These are phyloP conservation scores for Patella ulyssiponensis DNA, from an alignment of 2,888 invertebrate species.

Conservation along the genomic window DNA sequence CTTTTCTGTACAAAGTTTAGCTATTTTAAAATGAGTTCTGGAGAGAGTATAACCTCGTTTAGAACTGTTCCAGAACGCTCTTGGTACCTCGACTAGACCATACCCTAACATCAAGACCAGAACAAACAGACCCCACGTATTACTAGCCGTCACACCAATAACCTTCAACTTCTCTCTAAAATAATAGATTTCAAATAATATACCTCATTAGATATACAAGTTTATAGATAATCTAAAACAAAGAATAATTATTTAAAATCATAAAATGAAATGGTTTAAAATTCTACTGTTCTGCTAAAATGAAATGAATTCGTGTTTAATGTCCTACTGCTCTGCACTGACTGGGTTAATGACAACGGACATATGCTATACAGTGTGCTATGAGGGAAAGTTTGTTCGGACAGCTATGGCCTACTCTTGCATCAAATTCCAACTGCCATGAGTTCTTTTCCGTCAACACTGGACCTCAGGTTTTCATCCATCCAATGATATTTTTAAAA, in stretches of 20 bases:
- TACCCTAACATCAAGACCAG: slow-evolving; percentile 92
- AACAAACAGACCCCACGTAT: slow-evolving; percentile 98
- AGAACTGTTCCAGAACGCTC: slow-evolving; percentile 91
- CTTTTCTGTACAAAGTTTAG: slow-evolving; percentile 94
- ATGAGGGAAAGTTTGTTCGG: not conserved
- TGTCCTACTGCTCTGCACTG: too few relatives aligned
- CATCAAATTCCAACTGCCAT: too few relatives aligned
- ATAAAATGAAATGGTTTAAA: too few relatives aligned
- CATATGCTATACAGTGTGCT: not conserved
- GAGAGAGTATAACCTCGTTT: slow-evolving; percentile 87
- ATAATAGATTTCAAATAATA: slow-evolving; percentile 6
- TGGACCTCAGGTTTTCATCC: too few relatives aligned
- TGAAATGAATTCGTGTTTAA: too few relatives aligned
- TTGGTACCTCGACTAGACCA: slow-evolving; percentile 92
- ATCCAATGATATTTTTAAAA: too few relatives aligned
- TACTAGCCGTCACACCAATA: slow-evolving; percentile 97
- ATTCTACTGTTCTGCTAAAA: too few relatives aligned
- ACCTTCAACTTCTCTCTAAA: slow-evolving; percentile 88
- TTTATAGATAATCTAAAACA: not conserved
- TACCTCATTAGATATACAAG: not conserved
- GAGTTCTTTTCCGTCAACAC: too few relatives aligned
- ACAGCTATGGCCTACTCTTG: too few relatives aligned
- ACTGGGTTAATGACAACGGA: too few relatives aligned
- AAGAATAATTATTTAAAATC: not conserved
- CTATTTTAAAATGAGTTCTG: slow-evolving; percentile 92